Evolutionary conservation across 2,113 vertebrate species (phyloP), one percentile per base, ranked within the genome.

Genomic region (Chloebia gouldiae): DNA sequence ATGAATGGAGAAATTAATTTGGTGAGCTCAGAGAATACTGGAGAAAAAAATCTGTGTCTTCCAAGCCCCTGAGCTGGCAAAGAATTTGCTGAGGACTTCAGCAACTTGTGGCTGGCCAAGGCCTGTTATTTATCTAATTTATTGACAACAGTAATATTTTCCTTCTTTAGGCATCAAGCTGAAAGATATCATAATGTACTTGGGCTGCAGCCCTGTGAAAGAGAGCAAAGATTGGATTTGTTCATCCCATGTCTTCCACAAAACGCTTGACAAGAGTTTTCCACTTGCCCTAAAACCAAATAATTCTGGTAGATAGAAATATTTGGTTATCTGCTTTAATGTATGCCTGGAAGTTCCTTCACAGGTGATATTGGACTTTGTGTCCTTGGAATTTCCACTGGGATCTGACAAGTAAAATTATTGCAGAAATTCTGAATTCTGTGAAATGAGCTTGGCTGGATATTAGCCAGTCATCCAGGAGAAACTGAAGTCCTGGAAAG

Each of bases 71-170:
- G 82, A 96, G 54, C 68, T 97, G 88, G 92, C 92, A 88, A 77
- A 83, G 82, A 83, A 90, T 83, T 95, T 95, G 54, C 88, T 96
- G 94, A 95, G 79, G 82, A 86, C 91, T 94, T 93, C 93, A 92
- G 71, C 59, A 87, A 65, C 57, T 73, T 86, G 71, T 51, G 81
- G 64, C 35, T 90, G 93, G 92, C 79, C 88, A 83, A 88, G 42
- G 33, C 39, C 72, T 93, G 39, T 57, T 95, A 94, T 92, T 94
- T 94, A 75, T 90, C 54, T 94, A 78, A 86, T 92, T 88, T 88
- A 88, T 50, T 93, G 86, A 93, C 79, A 93, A 73, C 8, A 63
- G 42, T 71, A 35, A 80, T 96, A 61, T 90, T 96, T 95, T 92
- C 47, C 35, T 73, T 92, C 76, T 82, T 91, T 77, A 96, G 63